A percentile compares a stretch with the other conserved stretches of the same genome.
Evolutionary conservation across 1,140 invertebrate species (phyloP).

Genomic region (Holcopasites calliopsidis): DNA sequence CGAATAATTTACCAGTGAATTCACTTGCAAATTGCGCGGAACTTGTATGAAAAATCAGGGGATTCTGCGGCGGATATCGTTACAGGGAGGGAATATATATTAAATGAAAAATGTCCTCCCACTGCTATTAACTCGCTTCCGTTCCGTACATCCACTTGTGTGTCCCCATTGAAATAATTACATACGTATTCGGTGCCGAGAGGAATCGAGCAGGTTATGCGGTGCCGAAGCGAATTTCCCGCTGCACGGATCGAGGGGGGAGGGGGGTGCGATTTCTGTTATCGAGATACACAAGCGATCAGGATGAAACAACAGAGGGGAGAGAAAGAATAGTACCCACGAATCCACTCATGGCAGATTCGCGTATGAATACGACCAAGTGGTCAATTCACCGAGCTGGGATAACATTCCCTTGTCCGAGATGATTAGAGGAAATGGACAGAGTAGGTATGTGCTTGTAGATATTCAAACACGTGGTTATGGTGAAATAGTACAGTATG

Average conservation of each 20-base stretch:
- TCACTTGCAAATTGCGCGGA: not conserved
- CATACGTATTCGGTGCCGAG: too few relatives aligned
- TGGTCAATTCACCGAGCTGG: not conserved
- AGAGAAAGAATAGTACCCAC: not conserved
- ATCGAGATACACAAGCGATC: not conserved
- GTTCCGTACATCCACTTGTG: conserved; percentile 29
- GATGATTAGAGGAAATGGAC: too few relatives aligned
- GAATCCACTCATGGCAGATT: not conserved
- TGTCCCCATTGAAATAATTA: not conserved
- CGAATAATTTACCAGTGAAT: not conserved
- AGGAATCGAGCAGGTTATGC: conserved; percentile 29
- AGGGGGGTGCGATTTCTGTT: not conserved
- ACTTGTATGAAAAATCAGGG: not conserved
- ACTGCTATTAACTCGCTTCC: conserved; percentile 26
- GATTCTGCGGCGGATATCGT: not conserved
- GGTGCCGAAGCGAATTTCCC: conserved; percentile 16
- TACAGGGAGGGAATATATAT: conserved; percentile 29
- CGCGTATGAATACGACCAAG: not conserved
- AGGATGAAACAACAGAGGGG: conserved; percentile 18
- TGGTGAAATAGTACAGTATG: too few relatives aligned
- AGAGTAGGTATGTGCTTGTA: too few relatives aligned
- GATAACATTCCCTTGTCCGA: not conserved
- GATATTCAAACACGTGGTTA: too few relatives aligned
- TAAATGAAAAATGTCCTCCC: conserved; percentile 27
- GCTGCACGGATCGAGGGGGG: not conserved